Evolutionary conservation across 2,797 vertebrate species (phyloP), one percentile per base, ranked within the genome.

Genomic region (Cossypha dichroa): DNA sequence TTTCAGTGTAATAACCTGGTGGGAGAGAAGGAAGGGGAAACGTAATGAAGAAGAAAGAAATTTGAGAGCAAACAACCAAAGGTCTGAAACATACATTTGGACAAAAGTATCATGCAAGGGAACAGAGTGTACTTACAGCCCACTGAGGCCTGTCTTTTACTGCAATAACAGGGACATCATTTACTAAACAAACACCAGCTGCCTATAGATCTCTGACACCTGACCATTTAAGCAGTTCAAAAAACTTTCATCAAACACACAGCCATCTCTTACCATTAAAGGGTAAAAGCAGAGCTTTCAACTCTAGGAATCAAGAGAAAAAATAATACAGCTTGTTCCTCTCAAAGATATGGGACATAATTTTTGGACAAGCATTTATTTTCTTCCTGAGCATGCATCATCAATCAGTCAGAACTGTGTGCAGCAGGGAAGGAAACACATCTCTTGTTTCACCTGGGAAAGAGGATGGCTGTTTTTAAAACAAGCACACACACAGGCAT

Each of bases 161-260:
- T 87, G 58, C 86, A 93, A 66, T 64, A 97, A 95, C 73, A 91
- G 68, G 87, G 60, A 88, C 92, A 94, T 90, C 45, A 67, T 88
- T 97, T 97, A 94, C 92, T 94, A 95, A 96, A 94, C 67, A 95
- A 97, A 97, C 87, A 95, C 81, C 77, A 96, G 90, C 88, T 94
- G 83, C 84, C 83, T 86, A 78, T 49, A 91, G 36, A 86, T 97
- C 74, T 91, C 58, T 62, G 80, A 95, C 60, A 94, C 59, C 69
- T 86, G 88, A 94, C 46, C 48, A 63, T 82, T 96, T 93, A 93
- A 55, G 36, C 10, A 1, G 85, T 87, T 95, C 84, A 96, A 46
- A 77, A 88, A 93, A 60, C 70, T 66, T 91, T 93, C 68, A 93
- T 95, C 86, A 95, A 94, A 97, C 49, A 97, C 49, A 64, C 20